Evolutionary conservation across 1,140 invertebrate genomes (phyloP), one percentile per base, ranked within the genome.

Genomic region (Meloidogyne chitwoodi): DNA sequence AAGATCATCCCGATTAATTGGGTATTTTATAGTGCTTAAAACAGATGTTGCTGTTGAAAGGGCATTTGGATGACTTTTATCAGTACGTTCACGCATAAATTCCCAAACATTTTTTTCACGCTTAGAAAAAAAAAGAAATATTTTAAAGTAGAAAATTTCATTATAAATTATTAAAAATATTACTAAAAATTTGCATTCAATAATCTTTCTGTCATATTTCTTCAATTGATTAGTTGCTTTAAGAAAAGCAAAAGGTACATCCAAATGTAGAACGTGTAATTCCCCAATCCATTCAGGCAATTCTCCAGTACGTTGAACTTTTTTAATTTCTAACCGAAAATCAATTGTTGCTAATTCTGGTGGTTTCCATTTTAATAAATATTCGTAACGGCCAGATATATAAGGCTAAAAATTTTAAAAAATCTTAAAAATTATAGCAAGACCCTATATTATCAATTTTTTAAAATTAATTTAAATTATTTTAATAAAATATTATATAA

Each of bases 341-440:
- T 99, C 97, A 0, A 99, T 92, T 2, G 95, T 96, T 89, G 98
- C 98, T 83, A 94, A 90, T 44, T 92, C 90, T 5, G 91, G 89
- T 0, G 96, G 96, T 89, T 99, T 99, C 97, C 97, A 99, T 88
- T 99, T 99, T 1, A 99, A 88, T 0, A 97, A 93, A 63, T 92
- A 90, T n/a, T 89, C 87, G 87, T 93, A 95, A 14, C 90, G 89
- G 1, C 96, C 96, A 41, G 92, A 84, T n/a, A 90, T 88, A 87
- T 98, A 99, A 0, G 92, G 91, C 91, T 94, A 88, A 24, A 91
- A 90, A 80, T n/a, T n/a, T n/a, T 77, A 68, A 26, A 69, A 26
- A 10, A n/a, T 4, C 31, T 74, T 22, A 44, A 70, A 68, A 26
- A 26, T 63, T 14, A 27, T 48, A 22, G 2, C 10, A 56, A 41